phyloP scores from a whole-genome alignment of 2,888 invertebrate species.

The Onchidella celtica region DNA sequence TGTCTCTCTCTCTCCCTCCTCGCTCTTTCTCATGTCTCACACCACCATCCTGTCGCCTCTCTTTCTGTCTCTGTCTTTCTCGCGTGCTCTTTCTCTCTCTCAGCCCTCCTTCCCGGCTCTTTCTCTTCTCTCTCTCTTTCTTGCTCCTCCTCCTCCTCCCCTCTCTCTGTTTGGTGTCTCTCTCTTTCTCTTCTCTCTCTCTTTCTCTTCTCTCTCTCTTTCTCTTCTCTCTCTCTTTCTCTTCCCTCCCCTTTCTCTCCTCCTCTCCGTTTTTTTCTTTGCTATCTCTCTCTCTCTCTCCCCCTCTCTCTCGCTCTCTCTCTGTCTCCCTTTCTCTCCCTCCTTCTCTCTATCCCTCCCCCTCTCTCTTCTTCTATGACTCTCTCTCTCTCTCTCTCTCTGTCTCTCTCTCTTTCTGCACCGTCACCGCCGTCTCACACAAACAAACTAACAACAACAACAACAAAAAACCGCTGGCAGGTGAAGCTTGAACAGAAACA shows the following conservation, averaged over 20 bases:
- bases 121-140: constrained; percentile 23
- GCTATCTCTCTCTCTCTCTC: too few relatives aligned
- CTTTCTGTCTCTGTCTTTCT: not conserved
- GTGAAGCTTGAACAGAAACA: too few relatives aligned
- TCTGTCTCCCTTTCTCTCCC: too few relatives aligned
- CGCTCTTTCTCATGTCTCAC: not conserved
- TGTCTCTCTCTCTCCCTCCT: constrained; percentile 21
- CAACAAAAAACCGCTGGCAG: too few relatives aligned
- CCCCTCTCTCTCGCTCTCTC: too few relatives aligned
- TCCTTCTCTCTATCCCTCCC: not conserved
- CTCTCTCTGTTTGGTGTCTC: constrained; percentile 13
- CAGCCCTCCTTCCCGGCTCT: not conserved
- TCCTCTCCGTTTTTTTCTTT: not conserved
- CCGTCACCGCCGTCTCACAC: too few relatives aligned
- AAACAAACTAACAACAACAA: too few relatives aligned
- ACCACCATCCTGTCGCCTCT: not conserved
- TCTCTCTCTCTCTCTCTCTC: constrained; percentile 21
- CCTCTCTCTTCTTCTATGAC: too few relatives aligned
- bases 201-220: not conserved
- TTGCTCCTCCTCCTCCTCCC: constrained; percentile 21
- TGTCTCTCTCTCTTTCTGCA: constrained; percentile 11
- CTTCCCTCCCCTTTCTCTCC: not conserved
- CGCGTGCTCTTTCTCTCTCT: not conserved
- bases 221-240: not conserved
- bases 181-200: not conserved